phyloP scores from a whole-genome alignment of 2,888 invertebrate species.

The Epistrophe grossulariae region DNA sequence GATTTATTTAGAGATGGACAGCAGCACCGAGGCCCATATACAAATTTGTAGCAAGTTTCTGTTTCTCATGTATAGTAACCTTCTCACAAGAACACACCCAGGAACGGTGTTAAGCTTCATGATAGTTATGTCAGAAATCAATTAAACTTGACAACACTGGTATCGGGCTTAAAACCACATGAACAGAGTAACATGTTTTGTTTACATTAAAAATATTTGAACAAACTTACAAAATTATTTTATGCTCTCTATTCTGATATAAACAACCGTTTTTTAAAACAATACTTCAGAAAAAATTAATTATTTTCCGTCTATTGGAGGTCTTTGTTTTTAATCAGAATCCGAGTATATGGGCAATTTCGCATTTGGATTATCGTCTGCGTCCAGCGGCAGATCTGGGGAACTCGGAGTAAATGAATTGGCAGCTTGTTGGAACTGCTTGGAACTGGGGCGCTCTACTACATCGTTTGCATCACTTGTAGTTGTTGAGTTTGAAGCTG shows the following conservation, averaged over 20 bases:
- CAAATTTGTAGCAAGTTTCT: background rate
- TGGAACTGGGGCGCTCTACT: conserved; percentile 38
- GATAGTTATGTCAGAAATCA: background rate
- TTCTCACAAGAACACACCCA: background rate
- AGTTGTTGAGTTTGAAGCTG: conserved; percentile 54
- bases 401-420: conserved; percentile 9
- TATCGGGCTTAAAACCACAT: conserved; percentile 14
- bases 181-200: conserved; percentile 50
- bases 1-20: background rate
- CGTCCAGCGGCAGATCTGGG: conserved; percentile 26
- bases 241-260: conserved; percentile 44
- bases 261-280: conserved; percentile 50
- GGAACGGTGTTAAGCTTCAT: background rate
- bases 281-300: conserved; percentile 22
- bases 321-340: conserved; percentile 49
- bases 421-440: conserved; percentile 13
- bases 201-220: conserved; percentile 64
- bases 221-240: conserved; percentile 59
- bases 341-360: conserved; percentile 69
- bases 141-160: conserved; percentile 3
- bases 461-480: conserved; percentile 57
- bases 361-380: conserved; percentile 52
- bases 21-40: background rate
- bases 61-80: background rate
- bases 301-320: conserved; percentile 11